A percentile compares a stretch with the other conserved stretches of the same genome.
These are phyloP conservation scores for Pseudochaenichthys georgianus DNA, from an alignment of 2,797 vertebrate species.

Conservation along the genomic window DNA sequence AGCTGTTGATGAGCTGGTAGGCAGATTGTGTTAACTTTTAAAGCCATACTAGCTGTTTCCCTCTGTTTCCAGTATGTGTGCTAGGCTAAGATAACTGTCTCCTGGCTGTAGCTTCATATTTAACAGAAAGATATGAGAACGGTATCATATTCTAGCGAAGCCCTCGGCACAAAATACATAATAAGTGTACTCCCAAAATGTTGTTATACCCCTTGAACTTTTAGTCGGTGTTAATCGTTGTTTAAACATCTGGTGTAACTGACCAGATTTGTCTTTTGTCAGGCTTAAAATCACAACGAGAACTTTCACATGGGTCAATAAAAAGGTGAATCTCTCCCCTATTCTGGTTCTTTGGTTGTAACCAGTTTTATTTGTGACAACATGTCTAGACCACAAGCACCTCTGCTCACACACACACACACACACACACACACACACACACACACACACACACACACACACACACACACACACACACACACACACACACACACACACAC, in stretches of 20 bases:
- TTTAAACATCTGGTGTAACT: neutral
- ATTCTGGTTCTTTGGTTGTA: neutral
- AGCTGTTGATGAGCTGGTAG: neutral
- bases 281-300: neutral
- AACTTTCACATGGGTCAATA: neutral
- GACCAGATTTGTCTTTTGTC: neutral
- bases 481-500: constrained; percentile 21
- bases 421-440: constrained; percentile 21
- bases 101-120: neutral
- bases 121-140: neutral
- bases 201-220: neutral
- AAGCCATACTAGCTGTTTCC: neutral
- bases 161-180: no score
- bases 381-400: constrained; percentile 44
- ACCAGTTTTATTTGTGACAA: constrained; percentile 15
- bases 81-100: neutral
- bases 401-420: constrained; percentile 13
- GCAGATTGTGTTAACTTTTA: neutral
- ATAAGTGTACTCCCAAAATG: neutral
- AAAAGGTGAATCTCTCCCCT: neutral
- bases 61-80: constrained; percentile 20
- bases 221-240: neutral
- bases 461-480: constrained; percentile 21
- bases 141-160: neutral
- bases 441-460: constrained; percentile 20